A percentile compares a stretch with the other conserved stretches of the same genome.
Conservation (phyloP, 1,140 invertebrate species). For the Pogonomyrmex californicus region DNA sequence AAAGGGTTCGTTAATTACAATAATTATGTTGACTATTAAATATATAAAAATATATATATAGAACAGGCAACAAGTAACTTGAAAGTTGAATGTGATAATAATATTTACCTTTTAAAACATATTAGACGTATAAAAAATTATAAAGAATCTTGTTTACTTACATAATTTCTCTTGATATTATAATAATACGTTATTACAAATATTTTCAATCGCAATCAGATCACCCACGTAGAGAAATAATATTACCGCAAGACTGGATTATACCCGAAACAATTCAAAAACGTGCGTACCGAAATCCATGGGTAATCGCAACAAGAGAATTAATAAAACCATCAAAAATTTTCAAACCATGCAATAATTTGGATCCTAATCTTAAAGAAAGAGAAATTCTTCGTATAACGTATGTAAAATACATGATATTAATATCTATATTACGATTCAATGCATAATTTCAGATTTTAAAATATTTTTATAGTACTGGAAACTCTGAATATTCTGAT, state of each 20-base stretch:
- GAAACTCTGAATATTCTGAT: constrained; percentile 74
- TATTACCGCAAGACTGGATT: constrained; percentile 69
- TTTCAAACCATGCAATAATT: constrained; percentile 67
- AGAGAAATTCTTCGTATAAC: constrained; percentile 75
- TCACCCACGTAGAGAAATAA: constrained; percentile 18
- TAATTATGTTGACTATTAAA: background rate
- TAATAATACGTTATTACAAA: background rate
- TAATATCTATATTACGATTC: constrained; percentile 1
- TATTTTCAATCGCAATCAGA: constrained; percentile 20
- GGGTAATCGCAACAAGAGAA: constrained; percentile 40
- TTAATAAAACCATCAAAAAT: constrained; percentile 32
- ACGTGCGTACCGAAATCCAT: constrained; percentile 73
- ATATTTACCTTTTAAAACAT: background rate
- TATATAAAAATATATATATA: background rate
- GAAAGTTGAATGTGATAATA: background rate
- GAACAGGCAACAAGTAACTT: no score
- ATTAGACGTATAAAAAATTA: background rate
- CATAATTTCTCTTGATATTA: background rate
- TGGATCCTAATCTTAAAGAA: constrained; percentile 73
- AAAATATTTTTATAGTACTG: constrained; percentile 73
- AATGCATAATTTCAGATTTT: background rate
- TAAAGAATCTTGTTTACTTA: background rate
- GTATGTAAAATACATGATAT: constrained; percentile 52
- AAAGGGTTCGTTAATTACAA: constrained; percentile 16
- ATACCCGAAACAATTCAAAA: constrained; percentile 77